These are phyloP conservation scores for Taenaris catops DNA, from an alignment of 2,888 invertebrate genomes.

Conservation along the genomic window DNA sequence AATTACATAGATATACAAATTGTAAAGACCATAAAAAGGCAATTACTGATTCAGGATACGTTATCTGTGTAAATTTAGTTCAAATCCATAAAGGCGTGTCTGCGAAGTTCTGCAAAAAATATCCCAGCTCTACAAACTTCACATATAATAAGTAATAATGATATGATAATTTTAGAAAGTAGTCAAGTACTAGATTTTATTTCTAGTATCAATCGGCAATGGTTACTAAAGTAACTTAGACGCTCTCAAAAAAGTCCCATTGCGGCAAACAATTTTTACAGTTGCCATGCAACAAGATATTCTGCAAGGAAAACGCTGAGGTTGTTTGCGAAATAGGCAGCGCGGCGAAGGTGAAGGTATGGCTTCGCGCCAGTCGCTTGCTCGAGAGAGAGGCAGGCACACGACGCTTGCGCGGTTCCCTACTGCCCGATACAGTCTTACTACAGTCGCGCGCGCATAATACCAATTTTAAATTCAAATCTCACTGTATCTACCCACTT, in stretches of 20 bases:
- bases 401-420: slow-evolving; percentile 36
- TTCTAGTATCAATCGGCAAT: too few species aligned
- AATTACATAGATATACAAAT: too few species aligned
- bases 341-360: slow-evolving; percentile 56
- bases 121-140: too few species aligned
- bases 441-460: slow-evolving; percentile 36
- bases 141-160: too few species aligned
- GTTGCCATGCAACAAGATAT: slow-evolving; percentile 76
- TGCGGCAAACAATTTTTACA: slow-evolving; percentile 40
- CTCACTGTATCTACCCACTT: not conserved
- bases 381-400: slow-evolving; percentile 59
- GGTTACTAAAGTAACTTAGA: too few species aligned
- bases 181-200: too few species aligned
- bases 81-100: too few species aligned
- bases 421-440: slow-evolving; percentile 21
- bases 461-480: slow-evolving; percentile 13
- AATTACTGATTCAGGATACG: too few species aligned
- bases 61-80: too few species aligned
- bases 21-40: too few species aligned
- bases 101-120: too few species aligned
- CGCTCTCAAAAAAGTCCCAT: slow-evolving; percentile 12
- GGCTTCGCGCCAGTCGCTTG: slow-evolving; percentile 59
- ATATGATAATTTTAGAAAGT: too few species aligned
- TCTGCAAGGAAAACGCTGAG: slow-evolving; percentile 60
- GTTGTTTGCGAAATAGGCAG: slow-evolving; percentile 58